Base-by-base conservation (phyloP, 2,888 invertebrate genomes). In the Embidobia sp. region DNA sequence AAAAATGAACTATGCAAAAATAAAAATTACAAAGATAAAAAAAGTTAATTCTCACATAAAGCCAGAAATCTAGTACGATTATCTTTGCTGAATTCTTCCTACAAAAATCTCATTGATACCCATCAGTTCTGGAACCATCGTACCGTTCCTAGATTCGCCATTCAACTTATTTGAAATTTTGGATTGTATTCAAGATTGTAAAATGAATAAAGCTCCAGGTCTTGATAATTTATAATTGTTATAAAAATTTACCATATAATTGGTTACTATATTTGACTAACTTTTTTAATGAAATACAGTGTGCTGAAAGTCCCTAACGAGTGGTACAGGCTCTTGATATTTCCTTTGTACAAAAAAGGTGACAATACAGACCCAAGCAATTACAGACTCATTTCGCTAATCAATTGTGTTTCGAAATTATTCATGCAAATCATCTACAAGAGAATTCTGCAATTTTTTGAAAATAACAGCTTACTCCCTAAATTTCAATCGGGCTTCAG, bases 311-410 rank as follows among this genome's bases (percentile, higher is more conserved):
- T 31, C 8, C 51, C 51, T 3, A 1, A 7, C 1, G 19, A 10
- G 7, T 51, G 51, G 51, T 51, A 18, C 2, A 22, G 16, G n/a
- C 3, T 51, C 0, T 10, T 11, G 22, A 51, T 11, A 1, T 51
- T 35, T 53, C 10, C 35, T 1, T 11, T 53, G 1, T 26, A 53
- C 11, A 53, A 53, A 15, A 53, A 53, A 15, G 53, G 15, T 15
- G 18, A 18, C 11, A 11, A 1, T 33, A n/a, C 3, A n/a, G 22
- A 26, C 26, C 53, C 53, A 3, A 5, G n/a, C 3, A 53, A 53
- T n/a, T 53, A 35, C 11, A 35, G 37, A 26, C 37, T 35, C 5
- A 53, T 53, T 22, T 22, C 35, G 8, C 22, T 53, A 4, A 15
- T 53, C 7, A 53, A 53, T 8, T 53, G 37, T n/a, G 13, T 18